Percentiles rank a stretch among this genome's conserved stretches.
These are phyloP conservation scores for Butorides virescens DNA, from an alignment of 2,113 vertebrate species.

Conservation along the genomic window DNA sequence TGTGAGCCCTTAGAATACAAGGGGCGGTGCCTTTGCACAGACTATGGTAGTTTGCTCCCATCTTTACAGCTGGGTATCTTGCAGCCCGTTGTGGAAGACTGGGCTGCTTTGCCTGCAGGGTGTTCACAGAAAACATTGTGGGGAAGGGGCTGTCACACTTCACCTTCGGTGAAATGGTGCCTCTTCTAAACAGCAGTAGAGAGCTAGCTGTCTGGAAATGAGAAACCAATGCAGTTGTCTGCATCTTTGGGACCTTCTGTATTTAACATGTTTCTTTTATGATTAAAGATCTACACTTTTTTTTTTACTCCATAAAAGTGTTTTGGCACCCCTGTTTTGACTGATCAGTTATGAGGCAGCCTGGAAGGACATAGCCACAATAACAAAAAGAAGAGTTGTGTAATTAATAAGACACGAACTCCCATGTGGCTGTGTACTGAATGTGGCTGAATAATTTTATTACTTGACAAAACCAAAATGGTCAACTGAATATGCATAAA, in stretches of 20 bases:
- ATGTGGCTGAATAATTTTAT: not conserved
- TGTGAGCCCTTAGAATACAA: not conserved
- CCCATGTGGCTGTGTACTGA: not conserved
- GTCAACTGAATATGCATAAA: not conserved
- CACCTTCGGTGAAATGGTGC: not conserved
- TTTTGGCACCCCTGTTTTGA: not conserved
- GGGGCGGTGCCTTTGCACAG: not conserved
- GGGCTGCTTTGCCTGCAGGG: not conserved
- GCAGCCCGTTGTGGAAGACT: not conserved
- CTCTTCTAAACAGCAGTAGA: not conserved
- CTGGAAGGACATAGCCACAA: not conserved
- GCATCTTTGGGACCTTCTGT: not conserved
- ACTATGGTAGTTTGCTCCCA: not conserved
- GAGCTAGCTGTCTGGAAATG: not conserved
- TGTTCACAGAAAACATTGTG: not conserved
- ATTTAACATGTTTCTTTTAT: not conserved
- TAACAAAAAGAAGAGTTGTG: not conserved
- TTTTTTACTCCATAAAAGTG: not conserved
- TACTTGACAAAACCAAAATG: not conserved
- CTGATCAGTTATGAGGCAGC: not conserved
- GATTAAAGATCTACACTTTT: not conserved
- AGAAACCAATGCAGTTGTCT: not conserved
- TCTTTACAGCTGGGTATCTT: not conserved
- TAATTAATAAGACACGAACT: not conserved
- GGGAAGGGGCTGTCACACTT: not conserved